Evolutionary conservation across 2,888 invertebrate genomes (phyloP).

Genomic region (Mimas tiliae): DNA sequence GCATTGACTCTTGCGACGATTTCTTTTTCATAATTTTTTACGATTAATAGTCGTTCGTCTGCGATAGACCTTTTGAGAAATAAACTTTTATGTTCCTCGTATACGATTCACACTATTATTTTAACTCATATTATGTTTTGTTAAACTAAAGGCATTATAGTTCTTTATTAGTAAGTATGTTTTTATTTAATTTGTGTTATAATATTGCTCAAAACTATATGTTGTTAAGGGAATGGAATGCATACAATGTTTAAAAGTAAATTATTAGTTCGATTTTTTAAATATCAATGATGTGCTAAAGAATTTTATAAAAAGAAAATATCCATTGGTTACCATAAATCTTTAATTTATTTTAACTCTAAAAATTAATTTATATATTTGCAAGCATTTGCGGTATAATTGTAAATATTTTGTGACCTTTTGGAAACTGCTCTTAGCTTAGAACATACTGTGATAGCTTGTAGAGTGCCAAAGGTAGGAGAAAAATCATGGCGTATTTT

Average conservation of each 20-base stretch:
- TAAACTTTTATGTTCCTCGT: conserved; percentile 20
- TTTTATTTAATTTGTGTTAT: conserved; percentile 17
- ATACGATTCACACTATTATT: not conserved
- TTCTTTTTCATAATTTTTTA: not conserved
- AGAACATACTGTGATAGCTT: conserved; percentile 71
- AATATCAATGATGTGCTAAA: not conserved
- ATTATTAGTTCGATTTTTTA: not conserved
- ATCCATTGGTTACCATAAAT: conserved; percentile 14
- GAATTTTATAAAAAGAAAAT: not conserved
- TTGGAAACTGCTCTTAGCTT: conserved; percentile 47
- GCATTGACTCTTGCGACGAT: too few species aligned
- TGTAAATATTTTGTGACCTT: conserved; percentile 31
- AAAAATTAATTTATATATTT: too few species aligned
- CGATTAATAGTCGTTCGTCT: not conserved
- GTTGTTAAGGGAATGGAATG: conserved; percentile 3
- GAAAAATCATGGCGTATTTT: not conserved
- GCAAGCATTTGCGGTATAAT: conserved; percentile 9
- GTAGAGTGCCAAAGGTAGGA: conserved; percentile 11
- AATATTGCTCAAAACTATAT: conserved; percentile 21
- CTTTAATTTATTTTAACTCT: conserved; percentile 1
- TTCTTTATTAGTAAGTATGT: not conserved
- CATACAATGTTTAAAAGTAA: not conserved
- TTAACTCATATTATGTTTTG: conserved; percentile 9
- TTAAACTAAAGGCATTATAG: conserved; percentile 12
- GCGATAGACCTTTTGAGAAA: conserved; percentile 28